Base-by-base conservation (phyloP, 2,888 invertebrate species). In the Bursaphelenchus okinawaensis region DNA sequence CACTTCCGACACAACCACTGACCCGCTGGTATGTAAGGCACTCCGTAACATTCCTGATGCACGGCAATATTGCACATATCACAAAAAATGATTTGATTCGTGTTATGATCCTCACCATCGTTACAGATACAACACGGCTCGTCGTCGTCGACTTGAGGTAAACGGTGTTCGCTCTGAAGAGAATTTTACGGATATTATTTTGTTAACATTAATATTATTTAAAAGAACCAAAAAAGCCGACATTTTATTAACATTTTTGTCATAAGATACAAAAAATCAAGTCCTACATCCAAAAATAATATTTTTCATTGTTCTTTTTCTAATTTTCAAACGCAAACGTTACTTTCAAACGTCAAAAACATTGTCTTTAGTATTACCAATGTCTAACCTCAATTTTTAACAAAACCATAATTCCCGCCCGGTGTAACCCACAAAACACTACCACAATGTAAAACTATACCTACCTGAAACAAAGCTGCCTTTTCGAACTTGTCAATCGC, bases 41-140 rank as follows among this genome's bases (percentile, higher is more conserved):
- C 93, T 60, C 96, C 96, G 85, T 96, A 96, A 83, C 96, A 96
- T 26, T 80, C 80, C 72, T 95, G 98, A 84, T 98, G 98, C 16
- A 98, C 96, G 26, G 98, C 94, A 72, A 98, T 86, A 85, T 98
- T 96, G 85, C 98, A 98, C 93, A 96, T 94, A 86, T 98, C 98
- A 86, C 98, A 98, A 86, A 98, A 98, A 59, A 98, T 87, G 75
- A 98, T 98, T 55, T 94, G 95, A 84, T 98, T 98, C 60, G 92
- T 92, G 84, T 96, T 96, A 84, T 95, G 92, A 83, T 95, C 96
- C 84, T 96, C 96, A 1, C 95, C 96, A 80, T 98, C 96, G 89
- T 68, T 91, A 83, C 98, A 98, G 75, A 98, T 95, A 82, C 93
- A 94, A 83, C 98, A 98, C 0, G 96, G 94, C 0, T 96, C 96